Evolutionary conservation across 2,888 invertebrate genomes (phyloP).

Genomic region (Noctua comes): DNA sequence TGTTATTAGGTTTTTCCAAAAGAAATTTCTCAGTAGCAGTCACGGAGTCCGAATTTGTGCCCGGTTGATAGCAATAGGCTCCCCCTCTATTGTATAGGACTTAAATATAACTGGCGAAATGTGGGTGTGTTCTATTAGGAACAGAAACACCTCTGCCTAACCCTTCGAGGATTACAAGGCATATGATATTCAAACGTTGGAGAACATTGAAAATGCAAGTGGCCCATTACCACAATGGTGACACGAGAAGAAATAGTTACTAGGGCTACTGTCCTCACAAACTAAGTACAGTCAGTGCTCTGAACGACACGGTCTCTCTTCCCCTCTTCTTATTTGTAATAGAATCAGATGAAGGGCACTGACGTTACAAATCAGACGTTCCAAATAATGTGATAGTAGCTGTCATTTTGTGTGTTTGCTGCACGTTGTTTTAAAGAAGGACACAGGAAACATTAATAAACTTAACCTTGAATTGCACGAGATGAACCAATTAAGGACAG

Average conservation of each 20-base stretch:
- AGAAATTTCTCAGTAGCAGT: background rate
- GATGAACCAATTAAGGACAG: background rate
- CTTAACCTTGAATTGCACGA: background rate
- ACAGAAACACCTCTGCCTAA: too few relatives aligned
- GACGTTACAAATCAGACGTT: background rate
- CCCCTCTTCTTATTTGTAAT: background rate
- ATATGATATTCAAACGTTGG: background rate
- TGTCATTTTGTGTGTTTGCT: background rate
- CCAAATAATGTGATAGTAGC: background rate
- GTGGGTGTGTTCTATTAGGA: background rate
- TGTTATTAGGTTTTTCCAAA: background rate
- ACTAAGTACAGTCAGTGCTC: background rate
- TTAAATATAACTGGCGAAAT: background rate
- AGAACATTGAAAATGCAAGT: background rate
- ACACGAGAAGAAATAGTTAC: background rate
- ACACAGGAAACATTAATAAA: slow-evolving; percentile 7
- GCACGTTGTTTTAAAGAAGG: background rate
- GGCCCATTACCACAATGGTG: too few relatives aligned
- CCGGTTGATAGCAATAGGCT: background rate
- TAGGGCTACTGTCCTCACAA: background rate
- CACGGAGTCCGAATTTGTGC: background rate
- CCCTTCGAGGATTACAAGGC: background rate
- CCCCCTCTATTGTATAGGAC: background rate
- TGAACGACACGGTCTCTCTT: background rate
- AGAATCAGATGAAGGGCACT: background rate